These are phyloP conservation scores for Bemisia tabaci DNA, from an alignment of 1,140 invertebrate genomes.

Conservation along the genomic window DNA sequence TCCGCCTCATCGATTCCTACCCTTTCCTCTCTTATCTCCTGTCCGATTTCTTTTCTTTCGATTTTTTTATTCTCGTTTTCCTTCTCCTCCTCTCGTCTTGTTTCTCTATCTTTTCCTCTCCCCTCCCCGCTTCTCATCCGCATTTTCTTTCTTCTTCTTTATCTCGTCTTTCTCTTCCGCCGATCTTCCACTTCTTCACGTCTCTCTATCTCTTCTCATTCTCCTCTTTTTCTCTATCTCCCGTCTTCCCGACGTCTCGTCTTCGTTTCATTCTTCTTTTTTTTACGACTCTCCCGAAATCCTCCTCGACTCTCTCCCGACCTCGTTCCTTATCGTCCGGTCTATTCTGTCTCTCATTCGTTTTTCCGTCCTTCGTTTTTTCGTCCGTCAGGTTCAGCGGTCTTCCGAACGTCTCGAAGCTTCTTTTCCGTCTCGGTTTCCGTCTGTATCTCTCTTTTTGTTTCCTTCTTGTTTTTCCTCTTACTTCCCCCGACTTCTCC, in stretches of 20 bases:
- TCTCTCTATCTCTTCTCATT: neutral
- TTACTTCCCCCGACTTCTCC: neutral
- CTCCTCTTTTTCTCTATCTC: neutral
- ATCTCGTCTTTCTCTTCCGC: neutral
- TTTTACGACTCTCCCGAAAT: no score
- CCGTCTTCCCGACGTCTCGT: no score
- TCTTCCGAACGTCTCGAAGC: no score
- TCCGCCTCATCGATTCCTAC: neutral
- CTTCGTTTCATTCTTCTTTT: no score
- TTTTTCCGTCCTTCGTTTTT: no score
- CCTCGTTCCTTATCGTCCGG: no score
- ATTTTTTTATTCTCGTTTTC: neutral
- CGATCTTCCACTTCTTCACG: neutral
- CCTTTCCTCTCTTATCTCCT: neutral
- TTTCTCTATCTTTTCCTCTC: neutral
- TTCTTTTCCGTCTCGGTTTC: neutral
- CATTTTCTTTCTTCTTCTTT: neutral
- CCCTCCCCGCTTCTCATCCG: neutral
- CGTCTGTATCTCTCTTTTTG: neutral
- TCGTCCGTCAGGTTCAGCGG: no score
- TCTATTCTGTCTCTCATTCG: no score
- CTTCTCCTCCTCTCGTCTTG: neutral
- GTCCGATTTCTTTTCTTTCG: neutral
- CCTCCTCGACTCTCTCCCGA: no score
- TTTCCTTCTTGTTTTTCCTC: neutral